Evolutionary conservation across 2,113 vertebrate species (phyloP).

Genomic region (Origma solitaria): DNA sequence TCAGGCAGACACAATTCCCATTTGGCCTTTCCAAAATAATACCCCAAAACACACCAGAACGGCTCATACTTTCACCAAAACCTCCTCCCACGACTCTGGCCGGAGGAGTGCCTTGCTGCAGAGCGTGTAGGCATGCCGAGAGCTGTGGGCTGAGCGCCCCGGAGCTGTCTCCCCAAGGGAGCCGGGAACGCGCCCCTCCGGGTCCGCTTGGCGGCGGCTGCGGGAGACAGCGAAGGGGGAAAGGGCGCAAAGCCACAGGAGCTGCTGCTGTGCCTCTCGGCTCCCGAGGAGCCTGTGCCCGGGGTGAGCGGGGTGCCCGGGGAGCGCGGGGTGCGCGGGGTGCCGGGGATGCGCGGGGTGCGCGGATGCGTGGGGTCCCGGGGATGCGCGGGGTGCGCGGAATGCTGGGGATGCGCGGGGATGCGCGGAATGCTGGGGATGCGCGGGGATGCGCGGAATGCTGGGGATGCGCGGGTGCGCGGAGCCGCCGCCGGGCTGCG

Average conservation of each 20-base stretch:
- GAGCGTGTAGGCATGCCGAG: fast-evolving
- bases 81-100: neutral
- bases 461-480: too few relatives aligned
- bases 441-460: too few relatives aligned
- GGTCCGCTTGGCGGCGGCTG: fast-evolving
- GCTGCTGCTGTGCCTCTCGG: fast-evolving
- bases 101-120: neutral
- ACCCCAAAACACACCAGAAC: fast-evolving
- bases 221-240: fast-evolving
- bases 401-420: too few relatives aligned
- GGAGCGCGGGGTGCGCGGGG: too few relatives aligned
- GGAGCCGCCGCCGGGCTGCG: neutral
- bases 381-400: too few relatives aligned
- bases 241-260: neutral
- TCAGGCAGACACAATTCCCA: neutral
- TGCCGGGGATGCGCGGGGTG: too few relatives aligned
- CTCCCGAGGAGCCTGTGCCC: neutral
- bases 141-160: too few relatives aligned
- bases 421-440: too few relatives aligned
- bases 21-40: neutral
- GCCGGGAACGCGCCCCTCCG: fast-evolving
- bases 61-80: neutral
- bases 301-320: too few relatives aligned
- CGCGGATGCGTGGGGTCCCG: too few relatives aligned
- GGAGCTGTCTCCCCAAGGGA: fast-evolving